Evolutionary conservation across 2,888 invertebrate genomes (phyloP), one percentile per base, ranked within the genome.

Genomic region (Macrosoma leucophasiata): DNA sequence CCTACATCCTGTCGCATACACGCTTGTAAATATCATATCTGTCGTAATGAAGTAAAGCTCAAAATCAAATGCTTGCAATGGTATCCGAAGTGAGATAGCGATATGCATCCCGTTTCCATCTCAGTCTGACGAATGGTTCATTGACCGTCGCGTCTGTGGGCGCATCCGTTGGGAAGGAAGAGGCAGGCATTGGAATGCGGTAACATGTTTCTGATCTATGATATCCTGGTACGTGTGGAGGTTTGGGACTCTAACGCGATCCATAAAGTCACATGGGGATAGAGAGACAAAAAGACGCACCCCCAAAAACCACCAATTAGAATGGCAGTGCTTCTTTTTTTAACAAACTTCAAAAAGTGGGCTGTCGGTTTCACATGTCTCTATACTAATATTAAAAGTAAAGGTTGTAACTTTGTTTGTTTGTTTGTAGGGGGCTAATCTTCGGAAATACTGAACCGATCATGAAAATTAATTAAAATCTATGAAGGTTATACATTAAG

Each of bases 191-290:
- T 53, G 78, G 76, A 75, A 79, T 79, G 72, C 55, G 48, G 52
- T 40, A 43, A 59, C 47, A 59, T 69, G 43, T 61, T 65, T n/a
- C 26, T 15, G 8, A 21, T 13, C 33, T 57, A 52, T 79, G 65
- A 21, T 34, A 36, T 43, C 79, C 81, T 82, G 54, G 81, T 82
- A 71, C 46, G 56, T 66, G 65, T 67, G 69, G 73, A 76, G 70
- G 69, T 56, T 71, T 69, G 62, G 62, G 66, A 62, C 62, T 59
- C 59, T 62, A 61, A 60, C 58, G 62, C 58, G 58, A 51, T 51
- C 50, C 43, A 39, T 41, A 41, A 43, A 31, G 14, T 28, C 15
- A 18, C 9, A 12, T 14, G 11, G 19, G 21, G 23, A n/a, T n/a
- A n/a, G n/a, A n/a, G n/a, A n/a, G n/a, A n/a, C n/a, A n/a, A n/a